Conservation (phyloP, 2,797 vertebrate genomes). For the Esox lucius region DNA sequence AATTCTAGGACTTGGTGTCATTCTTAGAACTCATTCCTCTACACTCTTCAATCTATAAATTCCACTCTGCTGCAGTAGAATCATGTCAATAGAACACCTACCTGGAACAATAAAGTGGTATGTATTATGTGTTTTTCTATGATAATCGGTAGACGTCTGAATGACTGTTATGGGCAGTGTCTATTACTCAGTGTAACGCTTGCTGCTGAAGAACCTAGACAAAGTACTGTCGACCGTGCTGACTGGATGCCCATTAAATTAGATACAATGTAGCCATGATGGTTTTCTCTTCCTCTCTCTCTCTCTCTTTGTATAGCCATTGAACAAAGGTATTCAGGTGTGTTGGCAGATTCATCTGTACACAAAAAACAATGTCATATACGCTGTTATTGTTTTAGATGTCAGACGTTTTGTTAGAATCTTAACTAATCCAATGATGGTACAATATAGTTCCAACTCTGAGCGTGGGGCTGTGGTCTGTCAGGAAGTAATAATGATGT, state of each 20-base stretch:
- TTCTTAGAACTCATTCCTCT: not conserved
- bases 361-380: no score
- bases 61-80: not conserved
- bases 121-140: conserved; percentile 14
- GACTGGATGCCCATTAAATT: not conserved
- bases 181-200: conserved; percentile 15
- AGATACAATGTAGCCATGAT: no score
- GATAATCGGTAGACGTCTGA: not conserved
- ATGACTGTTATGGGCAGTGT: conserved; percentile 29
- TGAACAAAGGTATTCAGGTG: no score
- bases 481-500: conserved; percentile 1
- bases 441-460: not conserved
- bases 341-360: no score
- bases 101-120: not conserved
- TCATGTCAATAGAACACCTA: not conserved
- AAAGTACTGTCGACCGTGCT: no score
- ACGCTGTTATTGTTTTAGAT: not conserved
- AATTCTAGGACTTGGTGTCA: no score
- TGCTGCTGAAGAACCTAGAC: no score
- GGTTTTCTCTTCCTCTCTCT: no score
- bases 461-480: not conserved
- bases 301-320: no score
- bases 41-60: not conserved
- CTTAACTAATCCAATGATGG: not conserved
- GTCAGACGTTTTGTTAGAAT: not conserved